phyloP scores from a whole-genome alignment of 2,888 invertebrate genomes.

The Cetonia aurata region DNA sequence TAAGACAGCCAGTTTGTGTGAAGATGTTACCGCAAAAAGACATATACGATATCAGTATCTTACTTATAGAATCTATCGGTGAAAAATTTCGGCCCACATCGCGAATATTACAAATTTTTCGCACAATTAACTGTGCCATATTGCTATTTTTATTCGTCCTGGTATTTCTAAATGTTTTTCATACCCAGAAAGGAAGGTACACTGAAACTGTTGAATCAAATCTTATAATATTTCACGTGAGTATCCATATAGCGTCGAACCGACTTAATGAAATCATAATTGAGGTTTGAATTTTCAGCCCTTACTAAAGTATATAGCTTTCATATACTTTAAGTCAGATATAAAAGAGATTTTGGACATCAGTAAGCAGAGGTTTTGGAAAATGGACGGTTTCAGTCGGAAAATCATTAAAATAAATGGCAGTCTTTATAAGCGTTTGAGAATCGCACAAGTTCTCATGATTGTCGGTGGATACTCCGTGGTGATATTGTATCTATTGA shows the following conservation, averaged over 20 bases:
- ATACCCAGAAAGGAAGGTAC: neutral
- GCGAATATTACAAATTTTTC: neutral
- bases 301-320: conserved; percentile 7
- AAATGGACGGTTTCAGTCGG: neutral
- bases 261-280: neutral
- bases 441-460: neutral
- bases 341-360: neutral
- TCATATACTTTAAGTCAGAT: conserved; percentile 1
- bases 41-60: neutral
- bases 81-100: neutral
- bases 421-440: neutral
- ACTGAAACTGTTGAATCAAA: neutral
- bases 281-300: neutral
- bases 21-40: neutral
- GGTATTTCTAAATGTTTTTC: neutral
- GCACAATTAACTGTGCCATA: neutral
- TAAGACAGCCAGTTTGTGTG: neutral
- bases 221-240: neutral
- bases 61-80: neutral
- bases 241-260: neutral
- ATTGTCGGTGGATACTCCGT: neutral
- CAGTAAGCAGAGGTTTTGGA: neutral
- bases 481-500: neutral
- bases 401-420: neutral
- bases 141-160: neutral